Evolutionary conservation across 2,888 invertebrate genomes (phyloP).

Genomic region (Lasioglossum morio): DNA sequence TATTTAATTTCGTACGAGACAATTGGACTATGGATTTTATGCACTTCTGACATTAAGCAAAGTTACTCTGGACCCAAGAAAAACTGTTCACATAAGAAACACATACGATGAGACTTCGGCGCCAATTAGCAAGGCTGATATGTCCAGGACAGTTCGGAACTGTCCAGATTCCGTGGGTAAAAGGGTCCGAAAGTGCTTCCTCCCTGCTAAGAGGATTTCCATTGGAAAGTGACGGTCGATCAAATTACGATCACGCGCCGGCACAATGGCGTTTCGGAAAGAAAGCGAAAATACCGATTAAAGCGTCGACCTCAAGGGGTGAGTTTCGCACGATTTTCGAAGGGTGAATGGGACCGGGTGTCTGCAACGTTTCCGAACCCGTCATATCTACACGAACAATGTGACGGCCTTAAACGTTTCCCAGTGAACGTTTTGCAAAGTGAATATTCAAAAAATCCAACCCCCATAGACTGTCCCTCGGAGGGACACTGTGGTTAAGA

Average conservation of each 20-base stretch:
- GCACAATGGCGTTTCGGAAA: constrained; percentile 25
- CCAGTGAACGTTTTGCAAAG: constrained; percentile 70
- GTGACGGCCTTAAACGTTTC: constrained; percentile 67
- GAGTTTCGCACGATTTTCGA: constrained; percentile 21
- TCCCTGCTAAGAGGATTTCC: constrained; percentile 13
- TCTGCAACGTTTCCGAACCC: constrained; percentile 34
- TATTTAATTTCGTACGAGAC: too few species aligned
- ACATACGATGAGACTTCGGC: neutral
- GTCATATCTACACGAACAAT: constrained; percentile 74
- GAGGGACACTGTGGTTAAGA: constrained; percentile 48
- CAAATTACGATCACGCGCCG: constrained; percentile 35
- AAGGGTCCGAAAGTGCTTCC: constrained; percentile 3
- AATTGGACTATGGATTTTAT: too few species aligned
- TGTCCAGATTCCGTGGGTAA: neutral
- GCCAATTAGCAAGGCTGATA: neutral
- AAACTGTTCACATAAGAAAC: neutral
- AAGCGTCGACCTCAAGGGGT: constrained; percentile 29
- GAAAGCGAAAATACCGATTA: constrained; percentile 59
- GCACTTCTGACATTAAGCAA: too few species aligned
- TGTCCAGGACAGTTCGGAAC: neutral
- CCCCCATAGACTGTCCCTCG: constrained; percentile 27
- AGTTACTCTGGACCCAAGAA: too few species aligned
- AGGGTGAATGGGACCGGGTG: constrained; percentile 30
- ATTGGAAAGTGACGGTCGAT: constrained; percentile 19
- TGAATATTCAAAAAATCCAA: constrained; percentile 74